Conservation (phyloP, 2,888 invertebrate species). For the Tanypteryx hageni region DNA sequence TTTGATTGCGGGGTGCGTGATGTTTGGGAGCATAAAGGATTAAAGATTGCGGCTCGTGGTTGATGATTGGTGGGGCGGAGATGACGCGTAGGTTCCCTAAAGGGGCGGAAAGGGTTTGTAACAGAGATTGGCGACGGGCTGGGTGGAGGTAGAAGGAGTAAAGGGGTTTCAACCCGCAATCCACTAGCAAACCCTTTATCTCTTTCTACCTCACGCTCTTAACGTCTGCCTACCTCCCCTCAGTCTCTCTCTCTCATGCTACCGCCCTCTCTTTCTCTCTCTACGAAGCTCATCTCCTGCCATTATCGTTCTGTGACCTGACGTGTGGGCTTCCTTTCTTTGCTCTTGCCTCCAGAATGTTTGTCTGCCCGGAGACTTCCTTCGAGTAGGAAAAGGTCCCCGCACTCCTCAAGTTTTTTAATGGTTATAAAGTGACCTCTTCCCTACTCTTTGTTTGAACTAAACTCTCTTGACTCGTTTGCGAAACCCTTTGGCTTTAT, state of each 20-base stretch:
- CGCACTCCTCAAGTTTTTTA: not conserved
- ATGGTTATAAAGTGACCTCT: conserved; percentile 33
- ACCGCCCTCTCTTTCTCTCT: not conserved
- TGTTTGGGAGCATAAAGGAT: conserved; percentile 2
- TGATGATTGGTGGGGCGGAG: not conserved
- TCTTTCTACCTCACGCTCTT: not conserved
- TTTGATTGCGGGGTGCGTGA: conserved; percentile 42
- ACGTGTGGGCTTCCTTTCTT: conserved; percentile 13
- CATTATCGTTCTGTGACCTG: conserved; percentile 23
- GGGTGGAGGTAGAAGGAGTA: not conserved
- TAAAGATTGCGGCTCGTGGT: not conserved
- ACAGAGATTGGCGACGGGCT: not conserved
- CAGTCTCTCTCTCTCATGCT: not conserved
- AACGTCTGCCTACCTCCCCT: not conserved
- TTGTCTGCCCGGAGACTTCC: conserved; percentile 41
- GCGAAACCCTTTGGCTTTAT: not conserved
- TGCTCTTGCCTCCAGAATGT: conserved; percentile 33
- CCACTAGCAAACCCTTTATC: not conserved
- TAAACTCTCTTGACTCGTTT: not conserved
- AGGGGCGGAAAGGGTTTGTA: not conserved
- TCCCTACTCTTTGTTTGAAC: not conserved
- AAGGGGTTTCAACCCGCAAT: conserved; percentile 32
- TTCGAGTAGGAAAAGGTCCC: conserved; percentile 4
- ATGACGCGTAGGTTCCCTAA: not conserved
- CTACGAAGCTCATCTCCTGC: conserved; percentile 15